Base-by-base conservation (phyloP, 2,888 invertebrate genomes). In the Seira musarum region DNA sequence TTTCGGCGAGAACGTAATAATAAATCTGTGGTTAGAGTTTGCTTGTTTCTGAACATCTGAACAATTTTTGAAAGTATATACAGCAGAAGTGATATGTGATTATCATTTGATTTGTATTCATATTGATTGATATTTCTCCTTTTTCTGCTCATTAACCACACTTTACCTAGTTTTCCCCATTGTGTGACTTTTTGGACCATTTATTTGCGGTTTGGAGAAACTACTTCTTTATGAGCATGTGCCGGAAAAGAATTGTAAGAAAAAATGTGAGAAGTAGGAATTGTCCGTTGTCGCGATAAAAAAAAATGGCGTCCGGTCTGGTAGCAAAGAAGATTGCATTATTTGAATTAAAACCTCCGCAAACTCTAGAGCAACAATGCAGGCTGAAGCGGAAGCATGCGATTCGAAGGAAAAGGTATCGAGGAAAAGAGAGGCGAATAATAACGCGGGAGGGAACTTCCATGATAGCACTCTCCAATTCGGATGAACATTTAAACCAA, bases 311-410 rank as follows among this genome's bases (percentile, higher is more conserved):
- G 25, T 81, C 81, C 0, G 84, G 85, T 61, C 40, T 77, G 21
- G 85, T 85, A 8, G 84, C 85, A 30, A 84, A 84, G 67, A 84
- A 85, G 79, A 85, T 85, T 80, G 84, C 84, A 17, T 76, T 84
- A 1, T 85, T 85, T 80, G 84, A 85, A 72, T 46, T 72, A 19
- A 73, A 72, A 35, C 73, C 78, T 19, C 6, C 13, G 13, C 74
- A 76, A 64, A 72, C 30, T 22, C 22, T 65, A 21, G 83, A 82
- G 53, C 75, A 82, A 46, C 65, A 75, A 64, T 83, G 83, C 57
- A 74, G 83, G n/a, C 73, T 85, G 2, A 82, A 82, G 68, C 63
- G 85, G 70, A 82, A 83, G 60, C 83, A 85, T 69, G 85, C 83
- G 1, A 84, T 85, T n/a, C 81, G 83, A 19, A 67, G 85, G 24